Evolutionary conservation across 1,140 invertebrate species (phyloP).

Genomic region (Anastatus disparis): DNA sequence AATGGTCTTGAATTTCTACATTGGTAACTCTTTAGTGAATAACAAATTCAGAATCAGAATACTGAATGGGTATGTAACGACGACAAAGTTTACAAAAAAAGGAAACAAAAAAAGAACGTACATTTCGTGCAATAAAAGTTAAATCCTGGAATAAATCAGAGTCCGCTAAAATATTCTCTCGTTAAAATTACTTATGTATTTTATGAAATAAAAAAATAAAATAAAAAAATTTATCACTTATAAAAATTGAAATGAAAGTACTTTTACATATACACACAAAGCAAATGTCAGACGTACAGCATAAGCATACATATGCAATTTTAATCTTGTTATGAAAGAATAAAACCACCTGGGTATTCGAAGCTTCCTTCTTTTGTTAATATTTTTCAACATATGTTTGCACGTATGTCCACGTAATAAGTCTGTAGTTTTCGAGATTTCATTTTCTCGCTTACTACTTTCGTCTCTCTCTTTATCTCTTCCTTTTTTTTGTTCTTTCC

Average conservation of each 20-base stretch:
- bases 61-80: no score
- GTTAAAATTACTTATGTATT: not conserved
- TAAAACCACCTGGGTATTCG: not conserved
- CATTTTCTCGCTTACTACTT: not conserved
- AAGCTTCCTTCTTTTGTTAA: no score
- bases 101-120: no score
- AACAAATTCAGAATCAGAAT: no score
- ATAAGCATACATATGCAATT: not conserved
- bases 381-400: no score
- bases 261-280: not conserved
- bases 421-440: not conserved
- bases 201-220: no score
- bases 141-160: constrained; percentile 4
- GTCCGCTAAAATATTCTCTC: constrained; percentile 13
- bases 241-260: not conserved
- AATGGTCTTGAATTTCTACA: no score
- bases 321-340: not conserved
- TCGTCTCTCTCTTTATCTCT: not conserved
- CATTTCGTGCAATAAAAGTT: not conserved
- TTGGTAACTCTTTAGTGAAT: no score
- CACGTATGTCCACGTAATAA: no score
- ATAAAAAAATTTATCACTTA: constrained; percentile 6
- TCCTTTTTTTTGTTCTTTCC: no score
- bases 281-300: not conserved
- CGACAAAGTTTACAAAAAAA: no score